Conservation (phyloP, 2,888 invertebrate species). For the Eristalinus aeneus region DNA sequence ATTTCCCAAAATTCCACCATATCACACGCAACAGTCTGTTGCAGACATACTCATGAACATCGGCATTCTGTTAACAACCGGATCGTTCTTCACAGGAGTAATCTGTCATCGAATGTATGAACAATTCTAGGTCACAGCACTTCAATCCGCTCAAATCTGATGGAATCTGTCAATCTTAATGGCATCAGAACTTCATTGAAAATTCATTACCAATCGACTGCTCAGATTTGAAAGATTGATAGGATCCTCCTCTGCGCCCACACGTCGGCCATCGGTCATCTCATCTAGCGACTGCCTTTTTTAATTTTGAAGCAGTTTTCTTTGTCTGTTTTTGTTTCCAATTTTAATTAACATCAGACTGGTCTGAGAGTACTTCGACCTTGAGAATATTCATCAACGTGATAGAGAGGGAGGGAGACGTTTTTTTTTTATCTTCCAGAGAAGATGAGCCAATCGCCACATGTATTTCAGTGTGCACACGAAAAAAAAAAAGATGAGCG, state of each 20-base stretch:
- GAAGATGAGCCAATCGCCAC: neutral
- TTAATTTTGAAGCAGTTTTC: neutral
- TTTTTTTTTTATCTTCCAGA: neutral
- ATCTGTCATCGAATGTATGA: too few species aligned
- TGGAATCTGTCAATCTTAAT: neutral
- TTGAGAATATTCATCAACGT: neutral
- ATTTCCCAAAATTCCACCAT: too few species aligned
- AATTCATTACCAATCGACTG: neutral
- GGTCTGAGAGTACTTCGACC: neutral
- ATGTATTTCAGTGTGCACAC: neutral
- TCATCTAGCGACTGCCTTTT: neutral
- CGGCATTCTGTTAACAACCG: too few species aligned
- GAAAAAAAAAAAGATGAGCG: neutral
- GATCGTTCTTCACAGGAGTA: too few species aligned
- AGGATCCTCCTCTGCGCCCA: neutral
- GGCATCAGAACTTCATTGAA: neutral
- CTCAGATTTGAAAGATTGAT: neutral
- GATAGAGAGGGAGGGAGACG: neutral
- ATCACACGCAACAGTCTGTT: too few species aligned
- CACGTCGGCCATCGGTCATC: neutral
- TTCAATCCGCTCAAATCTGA: neutral
- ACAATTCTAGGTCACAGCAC: too few species aligned
- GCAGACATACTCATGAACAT: too few species aligned
- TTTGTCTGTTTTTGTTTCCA: neutral
- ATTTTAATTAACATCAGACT: neutral